These are phyloP conservation scores for Folsomia candida DNA, from an alignment of 2,888 invertebrate genomes.

Conservation along the genomic window DNA sequence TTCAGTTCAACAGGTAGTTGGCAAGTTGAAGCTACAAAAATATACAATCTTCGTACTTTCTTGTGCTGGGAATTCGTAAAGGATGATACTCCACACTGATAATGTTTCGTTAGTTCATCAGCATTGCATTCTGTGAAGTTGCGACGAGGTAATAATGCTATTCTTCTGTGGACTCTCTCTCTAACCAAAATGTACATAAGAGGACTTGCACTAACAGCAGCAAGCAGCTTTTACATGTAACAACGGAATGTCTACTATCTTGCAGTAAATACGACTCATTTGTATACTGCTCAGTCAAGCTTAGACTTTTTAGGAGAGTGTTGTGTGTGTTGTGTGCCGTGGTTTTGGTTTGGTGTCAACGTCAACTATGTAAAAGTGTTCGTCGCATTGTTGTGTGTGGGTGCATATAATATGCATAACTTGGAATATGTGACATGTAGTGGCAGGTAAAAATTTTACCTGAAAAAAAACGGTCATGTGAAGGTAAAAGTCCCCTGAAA, in stretches of 20 bases:
- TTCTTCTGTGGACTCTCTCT: too few species aligned
- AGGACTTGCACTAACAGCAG: too few species aligned
- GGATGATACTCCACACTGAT: background rate
- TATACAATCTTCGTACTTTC: too few species aligned
- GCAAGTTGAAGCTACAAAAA: too few species aligned
- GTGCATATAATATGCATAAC: too few species aligned
- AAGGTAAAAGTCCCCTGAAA: background rate
- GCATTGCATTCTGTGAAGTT: too few species aligned
- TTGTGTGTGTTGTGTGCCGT: background rate
- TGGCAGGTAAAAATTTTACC: background rate
- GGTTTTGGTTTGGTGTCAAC: background rate
- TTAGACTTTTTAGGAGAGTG: background rate
- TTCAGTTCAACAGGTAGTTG: too few species aligned
- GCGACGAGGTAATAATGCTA: too few species aligned
- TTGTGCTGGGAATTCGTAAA: background rate
- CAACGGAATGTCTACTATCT: background rate
- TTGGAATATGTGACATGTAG: background rate
- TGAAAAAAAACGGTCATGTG: too few species aligned
- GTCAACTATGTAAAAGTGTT: background rate
- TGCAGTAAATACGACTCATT: background rate
- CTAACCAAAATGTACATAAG: too few species aligned
- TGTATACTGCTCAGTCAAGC: background rate
- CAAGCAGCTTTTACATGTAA: too few species aligned
- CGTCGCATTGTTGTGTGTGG: background rate
- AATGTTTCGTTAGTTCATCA: background rate